Evolutionary conservation across 1,140 invertebrate genomes (phyloP).

Genomic region (Pteromalus puparum): DNA sequence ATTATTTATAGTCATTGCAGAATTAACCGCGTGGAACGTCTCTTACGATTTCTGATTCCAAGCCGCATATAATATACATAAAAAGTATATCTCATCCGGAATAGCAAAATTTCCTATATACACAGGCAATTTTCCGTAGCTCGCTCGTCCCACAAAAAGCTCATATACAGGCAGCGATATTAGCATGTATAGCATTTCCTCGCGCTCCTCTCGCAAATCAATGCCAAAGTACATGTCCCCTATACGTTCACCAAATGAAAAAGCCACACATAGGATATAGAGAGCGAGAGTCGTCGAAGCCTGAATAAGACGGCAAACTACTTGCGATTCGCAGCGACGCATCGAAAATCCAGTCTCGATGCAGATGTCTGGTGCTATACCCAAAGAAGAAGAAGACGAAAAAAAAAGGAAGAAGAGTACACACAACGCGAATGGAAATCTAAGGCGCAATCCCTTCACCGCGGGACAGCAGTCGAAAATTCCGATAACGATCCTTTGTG

Average conservation of each 20-base stretch:
- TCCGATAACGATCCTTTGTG: constrained; percentile 22
- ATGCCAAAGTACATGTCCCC: too few relatives aligned
- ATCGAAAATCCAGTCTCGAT: neutral
- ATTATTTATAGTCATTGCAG: too few relatives aligned
- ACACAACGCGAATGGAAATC: constrained; percentile 2
- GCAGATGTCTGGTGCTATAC: neutral
- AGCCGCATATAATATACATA: too few relatives aligned
- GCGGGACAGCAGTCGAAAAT: constrained; percentile 15
- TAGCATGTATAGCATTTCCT: constrained; percentile 2
- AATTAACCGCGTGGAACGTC: too few relatives aligned
- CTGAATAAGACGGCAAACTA: neutral
- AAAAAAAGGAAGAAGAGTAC: neutral
- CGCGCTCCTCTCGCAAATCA: too few relatives aligned
- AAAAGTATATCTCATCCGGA: neutral
- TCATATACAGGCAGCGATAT: neutral
- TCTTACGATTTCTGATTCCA: too few relatives aligned
- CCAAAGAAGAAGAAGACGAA: neutral
- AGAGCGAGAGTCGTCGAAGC: too few relatives aligned
- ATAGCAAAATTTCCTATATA: neutral
- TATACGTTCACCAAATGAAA: too few relatives aligned
- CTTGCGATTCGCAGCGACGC: neutral
- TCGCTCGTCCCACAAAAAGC: neutral
- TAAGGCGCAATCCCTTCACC: neutral
- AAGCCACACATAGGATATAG: too few relatives aligned
- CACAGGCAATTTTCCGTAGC: neutral